These are phyloP conservation scores for Oreortyx pictus DNA, from an alignment of 2,797 vertebrate species.

Conservation along the genomic window DNA sequence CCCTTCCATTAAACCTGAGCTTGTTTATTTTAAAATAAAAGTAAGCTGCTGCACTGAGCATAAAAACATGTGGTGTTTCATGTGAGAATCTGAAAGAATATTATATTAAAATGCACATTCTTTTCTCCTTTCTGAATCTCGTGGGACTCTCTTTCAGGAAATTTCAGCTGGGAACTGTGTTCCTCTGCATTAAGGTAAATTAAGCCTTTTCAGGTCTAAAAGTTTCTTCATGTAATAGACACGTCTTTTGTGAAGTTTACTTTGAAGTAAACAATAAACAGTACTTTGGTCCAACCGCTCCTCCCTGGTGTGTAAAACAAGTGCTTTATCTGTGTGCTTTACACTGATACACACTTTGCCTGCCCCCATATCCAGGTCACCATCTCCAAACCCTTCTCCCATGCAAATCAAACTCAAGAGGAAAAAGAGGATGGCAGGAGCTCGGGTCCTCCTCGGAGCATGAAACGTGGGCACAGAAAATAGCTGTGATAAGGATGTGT, in stretches of 20 bases:
- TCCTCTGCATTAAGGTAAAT: constrained; percentile 55
- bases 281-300: background rate
- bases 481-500: background rate
- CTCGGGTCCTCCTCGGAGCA: background rate
- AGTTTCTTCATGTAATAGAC: background rate
- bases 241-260: background rate
- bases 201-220: constrained; percentile 6
- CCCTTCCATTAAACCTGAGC: constrained; percentile 54
- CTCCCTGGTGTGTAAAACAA: background rate
- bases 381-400: background rate
- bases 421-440: background rate
- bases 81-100: constrained; percentile 60
- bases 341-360: background rate
- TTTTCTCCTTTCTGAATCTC: constrained; percentile 71
- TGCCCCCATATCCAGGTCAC: background rate
- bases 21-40: constrained; percentile 69
- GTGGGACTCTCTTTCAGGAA: constrained; percentile 44
- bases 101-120: constrained; percentile 76
- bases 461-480: background rate
- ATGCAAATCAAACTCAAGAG: accelerated
- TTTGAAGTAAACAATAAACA: background rate
- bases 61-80: constrained; percentile 27
- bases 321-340: background rate
- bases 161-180: constrained; percentile 60
- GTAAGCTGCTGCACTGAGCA: constrained; percentile 8